Percentiles rank a stretch among this genome's conserved stretches.
Evolutionary conservation across 2,888 invertebrate species (phyloP).

Genomic region (Caenorhabditis japonica): DNA sequence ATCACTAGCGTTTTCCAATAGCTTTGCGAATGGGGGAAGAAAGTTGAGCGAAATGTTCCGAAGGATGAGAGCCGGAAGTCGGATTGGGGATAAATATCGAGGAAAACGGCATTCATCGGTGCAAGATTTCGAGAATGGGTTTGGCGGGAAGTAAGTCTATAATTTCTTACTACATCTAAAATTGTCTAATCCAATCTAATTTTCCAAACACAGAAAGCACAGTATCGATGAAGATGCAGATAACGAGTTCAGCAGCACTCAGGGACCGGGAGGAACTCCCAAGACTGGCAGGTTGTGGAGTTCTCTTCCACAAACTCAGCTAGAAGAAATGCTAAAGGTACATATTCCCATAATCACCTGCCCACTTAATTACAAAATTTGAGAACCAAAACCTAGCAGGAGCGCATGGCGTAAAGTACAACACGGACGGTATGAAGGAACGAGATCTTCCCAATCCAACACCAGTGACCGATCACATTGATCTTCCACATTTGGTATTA

Average conservation of each 20-base stretch:
- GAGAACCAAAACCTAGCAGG: not conserved
- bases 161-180: not conserved
- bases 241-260: conserved; percentile 5
- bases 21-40: conserved; percentile 48
- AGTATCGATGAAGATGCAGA: conserved; percentile 15
- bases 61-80: conserved; percentile 50
- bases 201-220: conserved; percentile 35
- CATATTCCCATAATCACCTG: too few species aligned
- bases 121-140: conserved; percentile 39
- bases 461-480: conserved; percentile 35
- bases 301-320: conserved; percentile 47
- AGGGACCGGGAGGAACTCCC: conserved; percentile 24
- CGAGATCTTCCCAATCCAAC: conserved; percentile 7
- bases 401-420: conserved; percentile 20
- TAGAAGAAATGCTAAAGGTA: conserved; percentile 51
- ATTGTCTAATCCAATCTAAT: too few species aligned
- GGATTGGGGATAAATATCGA: conserved; percentile 35
- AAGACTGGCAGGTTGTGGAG: conserved; percentile 43
- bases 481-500: conserved; percentile 13
- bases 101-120: conserved; percentile 27
- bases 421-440: conserved; percentile 49
- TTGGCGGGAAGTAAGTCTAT: conserved; percentile 18
- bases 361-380: too few species aligned
- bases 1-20: conserved; percentile 56
- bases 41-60: conserved; percentile 57